Percentiles rank a stretch among this genome's conserved stretches.
Conservation (phyloP, 2,888 invertebrate species). For the Macrophya alboannulata region DNA sequence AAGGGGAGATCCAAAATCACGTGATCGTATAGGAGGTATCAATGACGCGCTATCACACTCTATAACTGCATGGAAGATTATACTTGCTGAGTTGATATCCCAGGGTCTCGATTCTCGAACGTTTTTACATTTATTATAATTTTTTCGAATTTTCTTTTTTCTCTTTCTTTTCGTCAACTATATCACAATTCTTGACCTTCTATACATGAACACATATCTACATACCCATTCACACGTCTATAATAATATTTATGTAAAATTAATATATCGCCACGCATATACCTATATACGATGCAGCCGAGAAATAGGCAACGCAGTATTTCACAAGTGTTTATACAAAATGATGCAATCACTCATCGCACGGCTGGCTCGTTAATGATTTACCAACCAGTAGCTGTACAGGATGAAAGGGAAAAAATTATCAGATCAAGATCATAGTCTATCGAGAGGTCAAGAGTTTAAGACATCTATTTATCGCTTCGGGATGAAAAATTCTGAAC, state of each 20-base stretch:
- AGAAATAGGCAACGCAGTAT: constrained; percentile 18
- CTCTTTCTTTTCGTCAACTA: neutral
- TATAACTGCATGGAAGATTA: constrained; percentile 34
- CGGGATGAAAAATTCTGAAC: neutral
- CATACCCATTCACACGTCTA: neutral
- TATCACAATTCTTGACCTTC: neutral
- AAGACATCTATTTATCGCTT: neutral
- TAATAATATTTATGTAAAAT: neutral
- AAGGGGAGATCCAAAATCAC: constrained; percentile 54
- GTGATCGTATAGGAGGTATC: constrained; percentile 46
- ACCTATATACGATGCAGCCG: neutral
- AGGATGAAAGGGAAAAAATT: constrained; percentile 7
- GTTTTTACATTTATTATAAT: neutral
- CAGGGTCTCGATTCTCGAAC: neutral
- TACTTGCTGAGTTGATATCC: neutral
- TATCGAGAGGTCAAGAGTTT: neutral
- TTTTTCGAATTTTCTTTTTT: neutral
- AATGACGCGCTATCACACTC: constrained; percentile 21
- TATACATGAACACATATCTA: neutral
- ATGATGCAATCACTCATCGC: constrained; percentile 49
- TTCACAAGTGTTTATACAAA: constrained; percentile 41
- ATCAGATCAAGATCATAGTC: constrained; percentile 42
- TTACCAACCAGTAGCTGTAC: neutral
- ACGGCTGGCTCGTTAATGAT: constrained; percentile 33
- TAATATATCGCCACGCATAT: neutral